Conservation (phyloP, 2,797 vertebrate genomes). For the Poliocrania exsul region DNA sequence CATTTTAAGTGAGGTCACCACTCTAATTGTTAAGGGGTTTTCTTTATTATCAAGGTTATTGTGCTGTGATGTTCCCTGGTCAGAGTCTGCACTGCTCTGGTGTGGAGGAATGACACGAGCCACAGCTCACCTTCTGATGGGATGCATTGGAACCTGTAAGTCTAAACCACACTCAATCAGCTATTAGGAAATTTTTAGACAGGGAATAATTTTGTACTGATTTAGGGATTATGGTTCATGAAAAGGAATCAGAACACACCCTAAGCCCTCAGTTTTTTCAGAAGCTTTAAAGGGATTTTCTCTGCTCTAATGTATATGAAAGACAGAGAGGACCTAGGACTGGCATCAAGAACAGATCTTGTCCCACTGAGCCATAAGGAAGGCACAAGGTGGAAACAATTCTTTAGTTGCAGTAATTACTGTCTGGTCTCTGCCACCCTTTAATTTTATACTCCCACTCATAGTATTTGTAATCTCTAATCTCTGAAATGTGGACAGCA, state of each 20-base stretch:
- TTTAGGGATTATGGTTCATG: neutral
- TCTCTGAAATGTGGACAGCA: neutral
- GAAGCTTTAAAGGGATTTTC: neutral
- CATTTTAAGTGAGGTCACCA: neutral
- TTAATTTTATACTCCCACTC: neutral
- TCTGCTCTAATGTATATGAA: neutral
- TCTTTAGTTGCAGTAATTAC: neutral
- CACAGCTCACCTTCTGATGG: neutral
- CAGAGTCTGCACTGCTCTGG: neutral
- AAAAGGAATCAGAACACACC: neutral
- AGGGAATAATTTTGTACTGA: neutral
- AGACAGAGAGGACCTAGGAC: neutral
- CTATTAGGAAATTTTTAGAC: neutral
- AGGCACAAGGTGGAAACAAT: neutral
- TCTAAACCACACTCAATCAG: neutral
- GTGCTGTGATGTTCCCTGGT: neutral
- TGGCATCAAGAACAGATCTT: neutral
- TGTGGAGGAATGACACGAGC: accelerated
- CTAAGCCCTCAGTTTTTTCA: neutral
- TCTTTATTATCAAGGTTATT: neutral
- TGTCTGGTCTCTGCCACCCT: neutral
- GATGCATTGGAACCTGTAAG: neutral
- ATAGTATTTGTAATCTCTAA: neutral
- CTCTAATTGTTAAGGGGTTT: neutral
- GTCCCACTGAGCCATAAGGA: neutral